Evolutionary conservation across 2,888 invertebrate genomes (phyloP).

Genomic region (Tupiocoris notatus): DNA sequence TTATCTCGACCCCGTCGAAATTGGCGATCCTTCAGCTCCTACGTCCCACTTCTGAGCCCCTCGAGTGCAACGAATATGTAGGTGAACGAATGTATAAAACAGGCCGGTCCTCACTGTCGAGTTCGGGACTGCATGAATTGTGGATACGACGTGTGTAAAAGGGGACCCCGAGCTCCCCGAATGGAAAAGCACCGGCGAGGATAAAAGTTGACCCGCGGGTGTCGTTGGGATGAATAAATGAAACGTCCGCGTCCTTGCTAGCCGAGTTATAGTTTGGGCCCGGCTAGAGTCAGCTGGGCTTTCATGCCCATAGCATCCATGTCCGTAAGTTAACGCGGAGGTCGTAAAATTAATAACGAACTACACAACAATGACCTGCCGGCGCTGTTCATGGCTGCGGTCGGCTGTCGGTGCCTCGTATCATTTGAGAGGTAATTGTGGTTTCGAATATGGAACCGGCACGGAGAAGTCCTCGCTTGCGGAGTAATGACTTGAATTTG

Average conservation of each 20-base stretch:
- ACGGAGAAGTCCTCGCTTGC: not conserved
- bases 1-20: no score
- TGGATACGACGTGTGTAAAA: not conserved
- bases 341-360: not conserved
- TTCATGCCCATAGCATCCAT: no score
- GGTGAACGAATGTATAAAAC: not conserved
- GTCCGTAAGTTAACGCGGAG: not conserved
- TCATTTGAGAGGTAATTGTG: not conserved
- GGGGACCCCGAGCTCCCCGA: not conserved
- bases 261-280: not conserved
- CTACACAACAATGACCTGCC: not conserved
- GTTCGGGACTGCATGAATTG: not conserved
- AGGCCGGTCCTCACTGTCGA: not conserved
- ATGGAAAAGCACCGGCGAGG: slow-evolving; percentile 18
- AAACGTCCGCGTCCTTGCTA: slow-evolving; percentile 16
- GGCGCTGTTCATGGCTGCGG: not conserved
- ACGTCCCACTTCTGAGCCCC: no score
- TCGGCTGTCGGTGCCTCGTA: not conserved
- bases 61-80: not conserved
- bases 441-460: not conserved
- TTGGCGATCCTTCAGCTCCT: no score
- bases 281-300: not conserved
- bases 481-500: not conserved
- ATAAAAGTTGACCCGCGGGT: slow-evolving; percentile 26
- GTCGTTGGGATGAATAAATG: slow-evolving; percentile 24